phyloP scores from a whole-genome alignment of 2,113 vertebrate genomes.

The Micronisus gabar region DNA sequence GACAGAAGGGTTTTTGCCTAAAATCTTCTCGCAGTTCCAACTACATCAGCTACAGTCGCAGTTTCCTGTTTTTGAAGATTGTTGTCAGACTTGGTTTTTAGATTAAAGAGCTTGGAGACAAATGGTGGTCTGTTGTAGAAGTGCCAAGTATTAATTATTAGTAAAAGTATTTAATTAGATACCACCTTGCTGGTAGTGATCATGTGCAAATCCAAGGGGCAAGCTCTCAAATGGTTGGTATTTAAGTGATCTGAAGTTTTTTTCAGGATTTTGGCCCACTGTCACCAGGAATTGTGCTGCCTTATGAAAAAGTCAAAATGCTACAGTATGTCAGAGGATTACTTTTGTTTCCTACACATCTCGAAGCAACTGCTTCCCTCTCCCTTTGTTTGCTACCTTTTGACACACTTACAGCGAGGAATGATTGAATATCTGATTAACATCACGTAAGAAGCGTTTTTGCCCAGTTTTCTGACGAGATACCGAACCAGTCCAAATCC shows the following conservation, averaged over 20 bases:
- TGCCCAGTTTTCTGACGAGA: conserved; percentile 67
- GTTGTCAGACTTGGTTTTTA: neutral
- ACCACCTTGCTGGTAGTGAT: neutral
- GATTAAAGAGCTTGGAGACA: neutral
- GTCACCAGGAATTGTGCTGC: neutral
- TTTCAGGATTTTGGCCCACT: neutral
- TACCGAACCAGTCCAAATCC: conserved; percentile 63
- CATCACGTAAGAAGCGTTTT: conserved; percentile 53
- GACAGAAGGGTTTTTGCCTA: neutral
- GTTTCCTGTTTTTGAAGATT: neutral
- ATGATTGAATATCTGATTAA: conserved; percentile 67
- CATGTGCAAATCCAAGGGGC: neutral
- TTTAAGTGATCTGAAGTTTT: neutral
- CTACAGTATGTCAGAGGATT: neutral
- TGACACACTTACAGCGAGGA: conserved; percentile 26
- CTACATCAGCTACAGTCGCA: neutral
- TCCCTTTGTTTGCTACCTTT: conserved; percentile 37
- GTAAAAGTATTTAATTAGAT: neutral
- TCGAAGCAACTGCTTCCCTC: neutral
- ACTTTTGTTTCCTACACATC: neutral
- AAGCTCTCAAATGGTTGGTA: neutral
- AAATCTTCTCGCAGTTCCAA: neutral
- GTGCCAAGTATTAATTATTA: neutral
- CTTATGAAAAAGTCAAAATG: neutral
- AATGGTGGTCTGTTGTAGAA: neutral